A percentile compares a stretch with the other conserved stretches of the same genome.
These are phyloP conservation scores for Drosophila ogumai DNA, from an alignment of 1,140 invertebrate species.

Conservation along the genomic window DNA sequence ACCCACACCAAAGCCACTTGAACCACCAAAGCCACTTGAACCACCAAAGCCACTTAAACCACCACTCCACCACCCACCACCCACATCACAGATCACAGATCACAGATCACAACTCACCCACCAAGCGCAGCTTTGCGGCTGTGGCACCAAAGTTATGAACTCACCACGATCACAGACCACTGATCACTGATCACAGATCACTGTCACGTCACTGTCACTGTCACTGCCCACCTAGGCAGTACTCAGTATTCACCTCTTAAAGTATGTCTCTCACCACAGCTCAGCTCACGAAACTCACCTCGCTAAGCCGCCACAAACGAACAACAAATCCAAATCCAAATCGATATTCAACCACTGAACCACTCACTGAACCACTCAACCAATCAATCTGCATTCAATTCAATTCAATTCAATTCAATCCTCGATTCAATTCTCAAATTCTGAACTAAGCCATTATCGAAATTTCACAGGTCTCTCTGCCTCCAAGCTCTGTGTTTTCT, in stretches of 20 bases:
- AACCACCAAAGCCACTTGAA: constrained; percentile 29
- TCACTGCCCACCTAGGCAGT: constrained; percentile 33
- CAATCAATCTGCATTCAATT: constrained; percentile 46
- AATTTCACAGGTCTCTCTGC: constrained; percentile 79
- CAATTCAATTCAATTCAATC: constrained; percentile 58
- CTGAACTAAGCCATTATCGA: constrained; percentile 79
- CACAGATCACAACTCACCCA: constrained; percentile 47
- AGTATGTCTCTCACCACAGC: constrained; percentile 65
- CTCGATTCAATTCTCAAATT: constrained; percentile 54
- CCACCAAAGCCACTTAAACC: constrained; percentile 32
- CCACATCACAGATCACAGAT: constrained; percentile 35
- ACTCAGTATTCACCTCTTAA: constrained; percentile 65
- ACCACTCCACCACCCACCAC: constrained; percentile 18
- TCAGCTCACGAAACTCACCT: constrained; percentile 71
- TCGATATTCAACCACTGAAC: constrained; percentile 42
- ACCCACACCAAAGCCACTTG: constrained; percentile 30
- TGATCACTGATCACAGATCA: constrained; percentile 41
- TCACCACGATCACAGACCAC: constrained; percentile 49
- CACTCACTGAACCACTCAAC: constrained; percentile 61
- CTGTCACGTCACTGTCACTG: constrained; percentile 47
- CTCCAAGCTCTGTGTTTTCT: constrained; percentile 51
- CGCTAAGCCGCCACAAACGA: constrained; percentile 51
- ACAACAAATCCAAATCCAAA: constrained; percentile 46
- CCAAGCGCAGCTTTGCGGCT: constrained; percentile 34
- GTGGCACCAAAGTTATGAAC: constrained; percentile 39